Conservation (phyloP, 1,140 invertebrate genomes). For the Meloidogyne exigua region DNA sequence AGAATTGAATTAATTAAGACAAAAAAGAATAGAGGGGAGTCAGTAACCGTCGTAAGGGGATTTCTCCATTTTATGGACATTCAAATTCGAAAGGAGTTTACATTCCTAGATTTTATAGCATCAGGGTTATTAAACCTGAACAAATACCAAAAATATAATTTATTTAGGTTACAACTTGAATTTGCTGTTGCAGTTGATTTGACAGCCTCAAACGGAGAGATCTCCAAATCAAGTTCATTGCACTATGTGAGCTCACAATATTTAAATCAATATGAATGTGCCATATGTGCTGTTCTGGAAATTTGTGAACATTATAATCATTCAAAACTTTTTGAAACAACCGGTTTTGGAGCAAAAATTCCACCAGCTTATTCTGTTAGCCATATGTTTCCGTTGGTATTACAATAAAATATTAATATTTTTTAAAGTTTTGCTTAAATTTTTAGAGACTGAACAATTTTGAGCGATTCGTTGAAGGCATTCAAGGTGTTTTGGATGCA, state of each 20-base stretch:
- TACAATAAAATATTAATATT: background rate
- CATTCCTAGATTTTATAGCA: conserved; percentile 54
- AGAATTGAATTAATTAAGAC: conserved; percentile 41
- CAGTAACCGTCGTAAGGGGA: conserved; percentile 47
- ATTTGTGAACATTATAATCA: conserved; percentile 72
- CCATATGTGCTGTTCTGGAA: conserved; percentile 48
- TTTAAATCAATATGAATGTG: conserved; percentile 70
- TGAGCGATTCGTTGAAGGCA: conserved; percentile 68
- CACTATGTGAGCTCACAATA: conserved; percentile 68
- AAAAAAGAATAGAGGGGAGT: conserved; percentile 51
- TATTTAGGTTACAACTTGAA: conserved; percentile 66
- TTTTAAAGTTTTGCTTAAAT: background rate
- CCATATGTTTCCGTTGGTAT: conserved; percentile 52
- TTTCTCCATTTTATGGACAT: conserved; percentile 41
- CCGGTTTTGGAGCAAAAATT: conserved; percentile 57
- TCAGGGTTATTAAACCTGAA: conserved; percentile 37
- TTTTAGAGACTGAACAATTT: conserved; percentile 34
- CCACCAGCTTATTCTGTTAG: conserved; percentile 37
- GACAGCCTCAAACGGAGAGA: conserved; percentile 73
- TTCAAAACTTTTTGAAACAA: conserved; percentile 55
- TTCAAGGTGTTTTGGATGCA: conserved; percentile 64
- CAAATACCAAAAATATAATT: background rate
- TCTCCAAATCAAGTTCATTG: conserved; percentile 68
- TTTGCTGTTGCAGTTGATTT: conserved; percentile 73
- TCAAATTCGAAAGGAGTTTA: conserved; percentile 33